Percentiles rank a stretch among this genome's conserved stretches.
phyloP scores from a whole-genome alignment of 2,888 invertebrate genomes.

The Omphaloscelis lunosa region DNA sequence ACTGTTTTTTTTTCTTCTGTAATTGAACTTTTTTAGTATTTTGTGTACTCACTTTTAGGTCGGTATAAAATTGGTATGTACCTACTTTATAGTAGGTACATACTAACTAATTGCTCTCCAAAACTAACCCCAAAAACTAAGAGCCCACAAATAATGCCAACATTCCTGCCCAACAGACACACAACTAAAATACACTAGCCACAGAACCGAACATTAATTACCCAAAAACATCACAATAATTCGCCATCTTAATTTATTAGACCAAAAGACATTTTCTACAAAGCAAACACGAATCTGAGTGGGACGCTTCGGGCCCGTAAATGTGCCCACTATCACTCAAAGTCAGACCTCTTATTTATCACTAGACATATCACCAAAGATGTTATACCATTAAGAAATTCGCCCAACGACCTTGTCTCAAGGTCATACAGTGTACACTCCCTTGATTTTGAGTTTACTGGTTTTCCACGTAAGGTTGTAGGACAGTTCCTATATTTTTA shows the following conservation, averaged over 20 bases:
- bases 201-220: slow-evolving; percentile 66
- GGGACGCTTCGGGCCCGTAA: slow-evolving; percentile 72
- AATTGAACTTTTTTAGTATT: not conserved
- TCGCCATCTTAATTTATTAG: slow-evolving; percentile 74
- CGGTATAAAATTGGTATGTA: too few relatives aligned
- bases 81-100: too few relatives aligned
- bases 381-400: slow-evolving; percentile 19
- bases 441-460: slow-evolving; percentile 25
- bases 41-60: too few relatives aligned
- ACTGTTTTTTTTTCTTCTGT: not conserved
- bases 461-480: slow-evolving; percentile 12
- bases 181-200: slow-evolving; percentile 50
- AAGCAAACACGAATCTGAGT: slow-evolving; percentile 80
- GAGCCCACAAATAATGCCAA: slow-evolving; percentile 28
- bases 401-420: slow-evolving; percentile 22
- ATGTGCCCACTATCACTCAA: slow-evolving; percentile 84
- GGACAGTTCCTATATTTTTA: slow-evolving; percentile 68
- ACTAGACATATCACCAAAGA: slow-evolving; percentile 68
- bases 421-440: slow-evolving; percentile 36
- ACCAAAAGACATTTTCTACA: slow-evolving; percentile 79
- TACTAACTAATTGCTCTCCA: not conserved
- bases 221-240: slow-evolving; percentile 70
- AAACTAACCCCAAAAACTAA: not conserved
- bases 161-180: slow-evolving; percentile 16
- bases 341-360: slow-evolving; percentile 86